A percentile compares a stretch with the other conserved stretches of the same genome.
These are phyloP conservation scores for Prenolepis imparis DNA, from an alignment of 2,888 invertebrate species.

Conservation along the genomic window DNA sequence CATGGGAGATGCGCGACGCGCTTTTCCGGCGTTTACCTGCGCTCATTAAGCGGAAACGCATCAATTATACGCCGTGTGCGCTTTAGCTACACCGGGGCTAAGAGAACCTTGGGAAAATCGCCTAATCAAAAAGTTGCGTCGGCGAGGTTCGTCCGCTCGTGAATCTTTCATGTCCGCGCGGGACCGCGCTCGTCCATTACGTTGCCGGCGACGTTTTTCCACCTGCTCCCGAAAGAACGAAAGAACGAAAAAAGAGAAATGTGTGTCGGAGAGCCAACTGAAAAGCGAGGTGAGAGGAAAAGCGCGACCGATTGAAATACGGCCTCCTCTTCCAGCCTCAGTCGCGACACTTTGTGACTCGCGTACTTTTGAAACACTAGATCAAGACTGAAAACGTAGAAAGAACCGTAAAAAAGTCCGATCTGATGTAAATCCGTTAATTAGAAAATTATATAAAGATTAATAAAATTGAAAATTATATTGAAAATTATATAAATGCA, in stretches of 20 bases:
- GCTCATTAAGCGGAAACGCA: slow-evolving; percentile 17
- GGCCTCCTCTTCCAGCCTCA: background rate
- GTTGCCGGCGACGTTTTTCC: slow-evolving; percentile 33
- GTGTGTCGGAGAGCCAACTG: background rate
- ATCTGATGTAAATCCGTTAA: background rate
- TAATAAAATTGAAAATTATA: background rate
- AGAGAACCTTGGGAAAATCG: slow-evolving; percentile 23
- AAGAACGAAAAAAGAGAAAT: slow-evolving; percentile 6
- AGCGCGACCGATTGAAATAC: slow-evolving; percentile 39
- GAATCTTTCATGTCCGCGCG: slow-evolving; percentile 67
- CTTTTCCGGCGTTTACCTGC: background rate
- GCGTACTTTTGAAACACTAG: background rate
- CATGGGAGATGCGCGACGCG: background rate
- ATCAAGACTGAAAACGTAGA: background rate
- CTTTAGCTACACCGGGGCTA: background rate
- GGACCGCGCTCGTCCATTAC: slow-evolving; percentile 58
- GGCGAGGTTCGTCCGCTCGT: slow-evolving; percentile 48
- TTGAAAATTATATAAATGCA: background rate
- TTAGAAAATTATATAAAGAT: background rate
- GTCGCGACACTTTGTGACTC: background rate
- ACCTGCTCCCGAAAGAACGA: slow-evolving; percentile 59
- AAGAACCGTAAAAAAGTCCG: background rate
- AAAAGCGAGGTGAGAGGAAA: background rate
- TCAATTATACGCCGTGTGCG: slow-evolving; percentile 25
- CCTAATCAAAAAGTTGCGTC: slow-evolving; percentile 70